Evolutionary conservation across 1,140 invertebrate species (phyloP), one percentile per base, ranked within the genome.

Genomic region (Drosophila auraria): DNA sequence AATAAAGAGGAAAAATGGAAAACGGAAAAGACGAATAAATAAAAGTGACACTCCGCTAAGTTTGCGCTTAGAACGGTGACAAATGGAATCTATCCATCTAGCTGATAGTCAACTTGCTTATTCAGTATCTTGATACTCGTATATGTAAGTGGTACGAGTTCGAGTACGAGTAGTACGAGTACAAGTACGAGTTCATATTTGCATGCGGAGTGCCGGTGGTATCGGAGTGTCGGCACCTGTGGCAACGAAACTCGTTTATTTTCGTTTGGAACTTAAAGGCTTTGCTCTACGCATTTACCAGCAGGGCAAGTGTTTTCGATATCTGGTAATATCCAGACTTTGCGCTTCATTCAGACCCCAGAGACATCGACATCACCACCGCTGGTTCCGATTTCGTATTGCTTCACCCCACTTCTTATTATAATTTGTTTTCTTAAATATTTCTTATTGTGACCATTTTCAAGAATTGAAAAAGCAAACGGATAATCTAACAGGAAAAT

Each of bases 261-360:
- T 60, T 71, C 62, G 40, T 54, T 69, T 51, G 47, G 45, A 71
- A 73, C 69, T 74, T 74, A 74, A 74, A 74, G 71, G 69, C 69
- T 74, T 74, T 71, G 56, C 44, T 73, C 71, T 73, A 71, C 71
- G 69, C 71, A 60, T 73, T 72, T 38, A 44, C 68, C 68, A 4
- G n/a, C 12, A 17, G 14, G 70, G 54, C 54, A 74, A 74, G 59
- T 74, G 47, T 58, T 53, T 73, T 61, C 54, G 69, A 71, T 73
- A 74, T 74, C 71, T 74, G 56, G 71, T 74, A 74, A 73, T 74
- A 73, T 73, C 56, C 71, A 74, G 71, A 74, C 69, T 61, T 74
- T 74, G 38, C 7, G 38, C 69, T 61, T 44, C 70, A 27, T 45
- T 59, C 44, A 49, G 66, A 27, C 23, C 68, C 40, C 65, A 61